Conservation (phyloP, 2,113 vertebrate species). For the Gymnogyps californianus region DNA sequence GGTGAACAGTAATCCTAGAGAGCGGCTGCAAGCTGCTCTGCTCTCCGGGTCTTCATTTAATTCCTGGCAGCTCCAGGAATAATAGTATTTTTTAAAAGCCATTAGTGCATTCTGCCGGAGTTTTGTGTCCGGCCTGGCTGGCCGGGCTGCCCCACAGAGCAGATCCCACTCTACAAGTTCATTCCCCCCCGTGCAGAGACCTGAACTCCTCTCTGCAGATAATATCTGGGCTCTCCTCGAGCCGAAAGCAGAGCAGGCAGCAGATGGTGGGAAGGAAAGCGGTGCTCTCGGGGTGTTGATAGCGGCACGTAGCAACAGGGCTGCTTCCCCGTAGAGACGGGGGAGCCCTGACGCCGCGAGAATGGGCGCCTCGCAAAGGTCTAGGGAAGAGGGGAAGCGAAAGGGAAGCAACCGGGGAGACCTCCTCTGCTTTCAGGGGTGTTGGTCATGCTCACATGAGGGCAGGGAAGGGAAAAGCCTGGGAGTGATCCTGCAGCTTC, state of each 20-base stretch:
- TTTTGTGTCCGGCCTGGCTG: neutral
- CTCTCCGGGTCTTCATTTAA: neutral
- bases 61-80: neutral
- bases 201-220: neutral
- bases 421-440: neutral
- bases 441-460: neutral
- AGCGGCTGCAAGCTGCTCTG: conserved; percentile 30
- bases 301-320: neutral
- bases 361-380: neutral
- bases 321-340: neutral
- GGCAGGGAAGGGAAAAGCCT: neutral
- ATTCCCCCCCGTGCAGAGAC: neutral
- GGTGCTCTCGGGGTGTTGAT: neutral
- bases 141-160: neutral
- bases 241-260: neutral
- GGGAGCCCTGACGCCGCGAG: neutral
- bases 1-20: conserved; percentile 36
- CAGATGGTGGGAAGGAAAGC: neutral
- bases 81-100: neutral
- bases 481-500: neutral
- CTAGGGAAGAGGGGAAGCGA: too few species aligned
- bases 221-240: neutral
- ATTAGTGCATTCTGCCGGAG: neutral
- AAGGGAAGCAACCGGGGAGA: neutral
- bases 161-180: neutral